Evolutionary conservation across 2,888 invertebrate species (phyloP).

Genomic region (Drosophila gaucha): DNA sequence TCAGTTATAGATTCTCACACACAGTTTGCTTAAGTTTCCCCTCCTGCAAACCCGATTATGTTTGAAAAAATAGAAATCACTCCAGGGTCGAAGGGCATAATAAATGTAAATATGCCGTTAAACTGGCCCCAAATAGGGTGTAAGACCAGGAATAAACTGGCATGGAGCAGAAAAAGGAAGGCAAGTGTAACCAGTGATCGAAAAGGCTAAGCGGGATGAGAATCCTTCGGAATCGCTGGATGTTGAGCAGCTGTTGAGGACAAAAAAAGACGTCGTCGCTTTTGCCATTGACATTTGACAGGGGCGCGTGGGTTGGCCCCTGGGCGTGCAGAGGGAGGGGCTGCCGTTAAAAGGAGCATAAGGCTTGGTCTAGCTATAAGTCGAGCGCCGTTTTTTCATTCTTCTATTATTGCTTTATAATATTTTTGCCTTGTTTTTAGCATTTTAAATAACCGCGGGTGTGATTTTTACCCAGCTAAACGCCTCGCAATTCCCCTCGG

Average conservation of each 20-base stretch:
- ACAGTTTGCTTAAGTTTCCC: background rate
- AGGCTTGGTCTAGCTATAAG: conserved; percentile 23
- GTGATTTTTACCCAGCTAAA: conserved; percentile 59
- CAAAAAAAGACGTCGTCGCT: conserved; percentile 43
- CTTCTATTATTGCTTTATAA: conserved; percentile 62
- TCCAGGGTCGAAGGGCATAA: conserved; percentile 26
- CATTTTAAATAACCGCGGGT: conserved; percentile 82
- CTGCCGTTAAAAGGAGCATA: too few relatives aligned
- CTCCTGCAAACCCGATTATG: conserved; percentile 39
- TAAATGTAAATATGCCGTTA: conserved; percentile 62
- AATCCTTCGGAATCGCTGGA: background rate
- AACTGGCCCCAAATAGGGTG: conserved; percentile 37
- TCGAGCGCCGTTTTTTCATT: conserved; percentile 18
- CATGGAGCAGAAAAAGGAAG: too few relatives aligned
- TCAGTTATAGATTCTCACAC: background rate
- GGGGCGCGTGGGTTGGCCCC: conserved; percentile 51
- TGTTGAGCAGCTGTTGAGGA: conserved; percentile 65
- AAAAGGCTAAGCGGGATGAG: conserved; percentile 1
- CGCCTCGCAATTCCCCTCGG: conserved; percentile 36
- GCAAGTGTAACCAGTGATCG: conserved; percentile 49
- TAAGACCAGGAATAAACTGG: background rate
- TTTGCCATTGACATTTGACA: conserved; percentile 81
- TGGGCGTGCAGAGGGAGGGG: conserved; percentile 20
- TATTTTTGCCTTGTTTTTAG: conserved; percentile 71
- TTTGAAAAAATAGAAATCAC: conserved; percentile 26